phyloP scores from a whole-genome alignment of 2,888 invertebrate genomes.

The Ochropleura leucogaster region DNA sequence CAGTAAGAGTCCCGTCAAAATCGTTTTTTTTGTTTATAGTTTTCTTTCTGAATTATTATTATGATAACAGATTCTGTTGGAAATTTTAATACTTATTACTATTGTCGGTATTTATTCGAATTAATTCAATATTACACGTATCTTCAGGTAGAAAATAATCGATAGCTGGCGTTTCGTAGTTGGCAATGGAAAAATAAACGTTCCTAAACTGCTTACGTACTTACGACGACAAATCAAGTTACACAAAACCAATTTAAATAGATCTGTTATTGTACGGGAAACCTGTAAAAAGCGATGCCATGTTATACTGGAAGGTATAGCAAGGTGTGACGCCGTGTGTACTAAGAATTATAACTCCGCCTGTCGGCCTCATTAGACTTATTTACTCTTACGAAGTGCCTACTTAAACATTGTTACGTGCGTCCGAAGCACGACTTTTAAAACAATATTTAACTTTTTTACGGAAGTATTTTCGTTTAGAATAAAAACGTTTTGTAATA shows the following conservation, averaged over 20 bases:
- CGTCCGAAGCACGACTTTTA: conserved; percentile 8
- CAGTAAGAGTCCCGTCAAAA: too few species aligned
- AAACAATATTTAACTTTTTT: conserved; percentile 38
- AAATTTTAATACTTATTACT: too few species aligned
- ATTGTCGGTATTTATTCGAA: neutral
- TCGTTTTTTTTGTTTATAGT: too few species aligned
- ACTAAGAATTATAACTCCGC: conserved; percentile 7
- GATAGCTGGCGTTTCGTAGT: neutral
- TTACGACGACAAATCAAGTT: neutral
- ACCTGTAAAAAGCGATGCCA: too few species aligned
- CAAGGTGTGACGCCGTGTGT: neutral
- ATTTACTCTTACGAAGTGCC: conserved; percentile 22
- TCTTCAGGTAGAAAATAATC: neutral
- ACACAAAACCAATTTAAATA: too few species aligned
- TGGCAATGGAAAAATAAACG: neutral
- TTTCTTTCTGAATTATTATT: too few species aligned
- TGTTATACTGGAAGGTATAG: too few species aligned
- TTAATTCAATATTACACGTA: neutral
- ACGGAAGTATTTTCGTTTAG: conserved; percentile 19
- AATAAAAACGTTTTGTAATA: neutral
- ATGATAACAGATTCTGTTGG: too few species aligned
- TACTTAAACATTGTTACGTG: conserved; percentile 41
- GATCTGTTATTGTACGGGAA: too few species aligned
- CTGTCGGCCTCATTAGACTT: conserved; percentile 17
- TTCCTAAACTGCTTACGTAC: neutral